A percentile compares a stretch with the other conserved stretches of the same genome.
Evolutionary conservation across 1,140 invertebrate species (phyloP).

Genomic region (Macrosteles quadrilineatus): DNA sequence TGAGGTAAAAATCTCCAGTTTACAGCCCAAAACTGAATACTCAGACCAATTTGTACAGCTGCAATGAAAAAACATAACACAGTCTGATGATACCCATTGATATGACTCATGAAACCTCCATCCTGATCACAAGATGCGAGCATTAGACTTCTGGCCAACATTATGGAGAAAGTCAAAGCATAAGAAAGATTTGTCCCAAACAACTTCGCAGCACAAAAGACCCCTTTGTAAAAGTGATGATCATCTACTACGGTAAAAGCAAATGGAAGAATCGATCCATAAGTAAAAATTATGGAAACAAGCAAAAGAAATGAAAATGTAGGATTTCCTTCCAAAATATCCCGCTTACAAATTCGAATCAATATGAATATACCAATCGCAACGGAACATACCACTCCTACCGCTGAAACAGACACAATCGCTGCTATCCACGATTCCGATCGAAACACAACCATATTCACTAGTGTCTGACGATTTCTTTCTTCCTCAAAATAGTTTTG

Average conservation of each 20-base stretch:
- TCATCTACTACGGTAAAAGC: conserved; percentile 34
- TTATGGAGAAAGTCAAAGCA: conserved; percentile 57
- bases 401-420: conserved; percentile 51
- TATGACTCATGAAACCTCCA: conserved; percentile 60
- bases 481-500: conserved; percentile 31
- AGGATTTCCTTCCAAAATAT: conserved; percentile 58
- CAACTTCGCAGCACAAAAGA: conserved; percentile 54
- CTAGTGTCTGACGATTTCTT: neutral
- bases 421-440: conserved; percentile 53
- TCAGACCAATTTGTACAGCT: conserved; percentile 55
- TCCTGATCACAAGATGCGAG: conserved; percentile 57
- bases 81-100: conserved; percentile 61
- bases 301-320: conserved; percentile 56
- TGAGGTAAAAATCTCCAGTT: conserved; percentile 46
- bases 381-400: conserved; percentile 52
- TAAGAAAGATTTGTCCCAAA: conserved; percentile 57
- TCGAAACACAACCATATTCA: conserved; percentile 44
- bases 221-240: conserved; percentile 21
- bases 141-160: conserved; percentile 59
- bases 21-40: conserved; percentile 48
- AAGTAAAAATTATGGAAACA: conserved; percentile 53
- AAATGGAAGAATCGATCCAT: conserved; percentile 57
- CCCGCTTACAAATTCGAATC: conserved; percentile 54
- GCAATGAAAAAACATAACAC: conserved; percentile 59
- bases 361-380: conserved; percentile 55